Percentiles rank a stretch among this genome's conserved stretches.
These are phyloP conservation scores for Microtus californicus DNA, from an alignment of 2,797 vertebrate genomes.

Conservation along the genomic window DNA sequence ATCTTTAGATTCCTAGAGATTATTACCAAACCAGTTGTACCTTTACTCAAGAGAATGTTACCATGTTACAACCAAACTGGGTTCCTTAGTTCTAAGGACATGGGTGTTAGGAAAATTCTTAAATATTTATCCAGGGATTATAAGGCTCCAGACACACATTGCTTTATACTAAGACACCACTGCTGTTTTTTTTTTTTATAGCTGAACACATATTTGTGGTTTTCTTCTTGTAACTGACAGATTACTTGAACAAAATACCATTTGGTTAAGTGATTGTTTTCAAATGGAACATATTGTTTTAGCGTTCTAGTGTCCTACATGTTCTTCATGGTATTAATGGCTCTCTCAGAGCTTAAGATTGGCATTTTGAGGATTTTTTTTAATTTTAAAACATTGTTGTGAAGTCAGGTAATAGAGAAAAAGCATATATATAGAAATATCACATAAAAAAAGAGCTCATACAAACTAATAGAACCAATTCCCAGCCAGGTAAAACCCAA, in stretches of 20 bases:
- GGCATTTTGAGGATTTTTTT: not conserved
- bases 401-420: not conserved
- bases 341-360: not conserved
- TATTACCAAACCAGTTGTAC: not conserved
- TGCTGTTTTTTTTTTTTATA: not conserved
- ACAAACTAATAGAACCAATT: not conserved
- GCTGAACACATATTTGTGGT: not conserved
- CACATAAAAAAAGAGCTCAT: not conserved
- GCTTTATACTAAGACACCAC: not conserved
- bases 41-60: not conserved
- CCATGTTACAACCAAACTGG: not conserved
- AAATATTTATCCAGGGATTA: conserved; percentile 3
- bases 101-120: not conserved
- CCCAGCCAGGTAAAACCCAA: not conserved
- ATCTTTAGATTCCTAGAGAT: not conserved
- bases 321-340: not conserved
- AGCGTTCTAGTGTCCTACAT: not conserved
- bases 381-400: not conserved
- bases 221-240: not conserved
- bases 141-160: not conserved
- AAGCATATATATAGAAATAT: not conserved
- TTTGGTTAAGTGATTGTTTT: not conserved
- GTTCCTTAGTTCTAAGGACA: not conserved
- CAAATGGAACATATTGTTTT: not conserved
- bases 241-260: not conserved